Conservation (phyloP, 2,797 vertebrate species). For the Poeciliopsis gracilis region DNA sequence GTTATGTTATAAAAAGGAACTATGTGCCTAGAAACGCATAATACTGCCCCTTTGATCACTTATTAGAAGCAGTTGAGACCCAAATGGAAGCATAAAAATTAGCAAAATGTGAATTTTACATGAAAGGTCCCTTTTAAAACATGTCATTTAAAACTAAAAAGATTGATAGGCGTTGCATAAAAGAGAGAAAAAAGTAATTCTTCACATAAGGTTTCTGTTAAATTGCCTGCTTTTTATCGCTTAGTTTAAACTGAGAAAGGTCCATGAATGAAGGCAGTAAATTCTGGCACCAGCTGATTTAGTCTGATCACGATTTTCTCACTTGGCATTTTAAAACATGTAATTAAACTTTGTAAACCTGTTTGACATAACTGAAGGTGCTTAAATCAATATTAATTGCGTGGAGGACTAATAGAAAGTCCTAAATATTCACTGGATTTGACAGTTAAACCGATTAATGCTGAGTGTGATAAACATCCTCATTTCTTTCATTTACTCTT, state of each 20-base stretch:
- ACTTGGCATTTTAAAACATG: slow-evolving; percentile 8
- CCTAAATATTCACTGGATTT: neutral
- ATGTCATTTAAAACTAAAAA: too few relatives aligned
- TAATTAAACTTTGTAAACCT: slow-evolving; percentile 9
- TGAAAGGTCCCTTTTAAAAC: too few relatives aligned
- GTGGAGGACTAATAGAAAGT: slow-evolving; percentile 4
- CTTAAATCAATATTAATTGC: neutral
- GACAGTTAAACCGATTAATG: slow-evolving; percentile 2
- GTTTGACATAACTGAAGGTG: neutral
- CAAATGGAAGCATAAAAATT: too few relatives aligned
- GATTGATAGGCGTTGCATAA: neutral
- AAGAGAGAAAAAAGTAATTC: neutral
- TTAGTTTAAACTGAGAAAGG: neutral
- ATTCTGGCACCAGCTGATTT: neutral
- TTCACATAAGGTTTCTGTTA: neutral
- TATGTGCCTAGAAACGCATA: too few relatives aligned
- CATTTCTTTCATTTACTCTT: neutral
- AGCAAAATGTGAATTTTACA: too few relatives aligned
- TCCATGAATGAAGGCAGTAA: neutral
- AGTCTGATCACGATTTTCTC: neutral
- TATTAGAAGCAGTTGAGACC: too few relatives aligned
- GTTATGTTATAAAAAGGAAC: too few relatives aligned
- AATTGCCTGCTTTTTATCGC: neutral
- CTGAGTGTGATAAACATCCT: neutral
- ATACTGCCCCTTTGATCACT: too few relatives aligned